Evolutionary conservation across 2,888 invertebrate genomes (phyloP).

Genomic region (Dryadula phaetusa): DNA sequence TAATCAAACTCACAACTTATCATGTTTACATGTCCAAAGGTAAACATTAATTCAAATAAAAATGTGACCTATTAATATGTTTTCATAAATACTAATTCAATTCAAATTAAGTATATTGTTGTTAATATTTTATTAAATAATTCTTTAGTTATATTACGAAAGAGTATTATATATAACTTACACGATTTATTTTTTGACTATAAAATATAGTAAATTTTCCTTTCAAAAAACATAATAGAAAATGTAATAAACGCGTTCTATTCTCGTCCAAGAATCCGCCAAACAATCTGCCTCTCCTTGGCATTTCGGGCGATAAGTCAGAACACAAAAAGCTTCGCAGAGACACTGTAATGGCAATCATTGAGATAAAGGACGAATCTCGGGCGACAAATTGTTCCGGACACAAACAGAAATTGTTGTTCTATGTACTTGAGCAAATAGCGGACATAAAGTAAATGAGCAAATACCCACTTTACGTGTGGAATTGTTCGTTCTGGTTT

Average conservation of each 20-base stretch:
- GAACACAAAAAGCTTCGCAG: slow-evolving; percentile 19
- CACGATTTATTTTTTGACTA: background rate
- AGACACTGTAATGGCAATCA: slow-evolving; percentile 32
- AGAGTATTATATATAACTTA: background rate
- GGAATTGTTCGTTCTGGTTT: background rate
- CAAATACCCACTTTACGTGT: background rate
- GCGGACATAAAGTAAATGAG: slow-evolving; percentile 15
- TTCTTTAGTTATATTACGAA: background rate
- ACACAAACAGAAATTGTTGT: slow-evolving; percentile 19
- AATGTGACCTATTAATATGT: no score
- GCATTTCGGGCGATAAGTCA: slow-evolving; percentile 30
- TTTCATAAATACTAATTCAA: no score
- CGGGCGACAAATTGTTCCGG: slow-evolving; percentile 18
- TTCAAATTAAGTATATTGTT: no score
- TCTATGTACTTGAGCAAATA: slow-evolving; percentile 12
- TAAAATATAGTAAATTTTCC: background rate
- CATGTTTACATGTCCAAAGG: no score
- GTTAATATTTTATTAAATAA: no score
- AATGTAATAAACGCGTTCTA: slow-evolving; percentile 12
- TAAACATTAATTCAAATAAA: no score
- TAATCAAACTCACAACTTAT: no score
- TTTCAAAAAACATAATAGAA: slow-evolving; percentile 2
- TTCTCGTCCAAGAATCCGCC: slow-evolving; percentile 7
- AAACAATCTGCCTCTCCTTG: slow-evolving; percentile 13
- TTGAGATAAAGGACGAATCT: slow-evolving; percentile 27